Evolutionary conservation across 1,140 invertebrate species (phyloP), one percentile per base, ranked within the genome.

Genomic region (Macrobrachium nipponense): DNA sequence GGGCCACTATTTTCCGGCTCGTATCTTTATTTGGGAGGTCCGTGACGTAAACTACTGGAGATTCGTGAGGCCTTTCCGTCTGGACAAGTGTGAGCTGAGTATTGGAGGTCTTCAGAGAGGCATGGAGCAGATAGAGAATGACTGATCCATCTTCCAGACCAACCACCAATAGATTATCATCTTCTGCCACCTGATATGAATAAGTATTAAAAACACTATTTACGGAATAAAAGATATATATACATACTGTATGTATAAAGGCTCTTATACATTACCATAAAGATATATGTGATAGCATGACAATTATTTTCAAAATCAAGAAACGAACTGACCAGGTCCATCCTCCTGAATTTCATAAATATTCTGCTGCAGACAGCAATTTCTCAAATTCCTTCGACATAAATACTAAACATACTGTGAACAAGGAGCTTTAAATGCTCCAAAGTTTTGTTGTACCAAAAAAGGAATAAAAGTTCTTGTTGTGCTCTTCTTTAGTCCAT

Each of bases 151-250:
- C 82, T 15, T 68, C 76, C 44, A 72, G 76, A 17, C 82, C 82
- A 6, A 85, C 64, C 15, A 79, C 82, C 82, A 85, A 43, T 18
- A 85, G 75, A 18, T 85, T 76, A 14, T 85, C 82, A 23, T 85
- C 82, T 5, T 64, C 72, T 7, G 75, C 72, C 20, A 85, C 76
- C 82, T 85, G 64, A 1, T 36, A 68, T n/a, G 27, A 15, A 15
- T 5, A 27, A 58, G 14, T 36, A 36, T 36, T 36, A 4, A 70
- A n/a, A 64, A 18, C 23, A 36, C 51, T 51, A 0, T 51, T 51
- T 10, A 10, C 2, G 51, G 5, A 10, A 51, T 51, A 51, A 51
- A 8, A 10, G n/a, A n/a, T n/a, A n/a, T n/a, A n/a, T n/a, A n/a
- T n/a, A n/a, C n/a, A n/a, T n/a, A n/a, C n/a, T 51, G 51, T 51